Percentiles rank a stretch among this genome's conserved stretches.
Conservation (phyloP, 2,888 invertebrate species). For the Aradus depressus region DNA sequence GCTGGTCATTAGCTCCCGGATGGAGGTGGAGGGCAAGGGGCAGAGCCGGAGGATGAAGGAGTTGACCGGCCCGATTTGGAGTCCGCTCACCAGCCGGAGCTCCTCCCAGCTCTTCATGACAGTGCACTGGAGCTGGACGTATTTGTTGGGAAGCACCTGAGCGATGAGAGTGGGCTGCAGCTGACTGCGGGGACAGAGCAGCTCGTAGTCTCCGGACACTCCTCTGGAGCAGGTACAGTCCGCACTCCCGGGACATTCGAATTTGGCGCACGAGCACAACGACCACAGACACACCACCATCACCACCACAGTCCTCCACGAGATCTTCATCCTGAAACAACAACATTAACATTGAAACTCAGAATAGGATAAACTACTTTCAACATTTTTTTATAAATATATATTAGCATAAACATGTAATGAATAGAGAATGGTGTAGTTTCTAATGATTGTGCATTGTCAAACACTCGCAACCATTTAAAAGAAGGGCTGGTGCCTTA, state of each 20-base stretch:
- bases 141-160: constrained; percentile 12
- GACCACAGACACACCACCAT: neutral
- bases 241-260: neutral
- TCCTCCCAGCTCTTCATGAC: constrained; percentile 31
- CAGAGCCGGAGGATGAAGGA: constrained; percentile 45
- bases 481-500: no score
- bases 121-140: constrained; percentile 25
- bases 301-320: neutral
- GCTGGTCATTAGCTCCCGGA: constrained; percentile 41
- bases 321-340: constrained; percentile 9
- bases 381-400: no score
- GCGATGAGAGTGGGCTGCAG: constrained; percentile 8
- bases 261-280: neutral
- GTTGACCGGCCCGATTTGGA: constrained; percentile 40
- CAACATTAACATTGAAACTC: no score
- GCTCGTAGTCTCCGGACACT: constrained; percentile 20
- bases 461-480: no score
- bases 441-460: no score
- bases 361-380: no score
- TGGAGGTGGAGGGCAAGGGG: constrained; percentile 43
- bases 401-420: no score
- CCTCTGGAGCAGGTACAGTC: constrained; percentile 26
- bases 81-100: constrained; percentile 41
- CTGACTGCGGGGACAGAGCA: constrained; percentile 20
- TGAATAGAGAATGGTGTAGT: no score